A percentile compares a stretch with the other conserved stretches of the same genome.
Evolutionary conservation across 2,888 invertebrate genomes (phyloP).

Genomic region (Mesorhabditis sp.): DNA sequence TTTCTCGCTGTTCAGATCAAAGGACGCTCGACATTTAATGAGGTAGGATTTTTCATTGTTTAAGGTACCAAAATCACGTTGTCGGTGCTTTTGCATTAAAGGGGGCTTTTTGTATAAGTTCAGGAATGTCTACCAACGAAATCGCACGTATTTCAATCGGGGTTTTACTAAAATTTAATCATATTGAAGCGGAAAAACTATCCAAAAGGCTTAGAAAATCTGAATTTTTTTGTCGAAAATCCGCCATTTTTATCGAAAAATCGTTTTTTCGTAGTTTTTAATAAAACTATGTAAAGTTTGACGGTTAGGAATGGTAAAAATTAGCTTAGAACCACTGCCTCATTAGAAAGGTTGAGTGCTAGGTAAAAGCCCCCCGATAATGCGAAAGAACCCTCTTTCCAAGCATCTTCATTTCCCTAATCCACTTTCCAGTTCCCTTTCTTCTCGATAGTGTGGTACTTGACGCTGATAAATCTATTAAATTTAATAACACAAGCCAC

Average conservation of each 20-base stretch:
- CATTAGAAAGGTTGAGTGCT: too few relatives aligned
- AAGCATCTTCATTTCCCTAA: background rate
- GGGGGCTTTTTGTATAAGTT: background rate
- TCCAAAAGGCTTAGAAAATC: background rate
- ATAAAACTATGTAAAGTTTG: too few relatives aligned
- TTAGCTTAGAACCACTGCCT: too few relatives aligned
- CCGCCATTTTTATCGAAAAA: too few relatives aligned
- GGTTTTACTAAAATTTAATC: background rate
- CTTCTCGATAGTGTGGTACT: constrained; percentile 31
- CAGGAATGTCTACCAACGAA: too few relatives aligned
- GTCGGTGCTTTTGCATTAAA: background rate
- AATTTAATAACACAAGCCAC: constrained; percentile 7
- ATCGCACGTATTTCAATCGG: background rate
- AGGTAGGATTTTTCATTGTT: background rate
- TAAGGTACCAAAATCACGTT: background rate
- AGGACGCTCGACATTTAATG: background rate
- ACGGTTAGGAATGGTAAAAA: too few relatives aligned
- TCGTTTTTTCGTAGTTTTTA: too few relatives aligned
- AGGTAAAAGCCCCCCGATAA: background rate
- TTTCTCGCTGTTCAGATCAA: constrained; percentile 1
- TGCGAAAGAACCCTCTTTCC: background rate
- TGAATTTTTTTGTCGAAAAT: background rate
- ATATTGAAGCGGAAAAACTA: background rate
- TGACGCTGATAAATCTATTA: constrained; percentile 16
- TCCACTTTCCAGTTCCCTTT: constrained; percentile 20